Evolutionary conservation across 2,888 invertebrate genomes (phyloP), one percentile per base, ranked within the genome.

Genomic region (Norana najaformis): DNA sequence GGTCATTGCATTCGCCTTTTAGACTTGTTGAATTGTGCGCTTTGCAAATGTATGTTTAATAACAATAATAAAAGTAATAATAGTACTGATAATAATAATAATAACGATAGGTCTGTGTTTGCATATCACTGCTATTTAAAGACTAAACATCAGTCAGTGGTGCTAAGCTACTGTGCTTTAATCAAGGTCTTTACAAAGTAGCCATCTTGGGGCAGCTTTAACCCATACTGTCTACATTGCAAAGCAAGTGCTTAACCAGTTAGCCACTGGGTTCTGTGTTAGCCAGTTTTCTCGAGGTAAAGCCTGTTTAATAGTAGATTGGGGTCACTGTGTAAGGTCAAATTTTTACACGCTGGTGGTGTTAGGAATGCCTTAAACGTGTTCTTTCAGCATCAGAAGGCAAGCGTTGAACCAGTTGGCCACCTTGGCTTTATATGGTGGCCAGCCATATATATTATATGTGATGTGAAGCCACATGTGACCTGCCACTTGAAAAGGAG

Each of bases 231-330:
- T 69, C n/a, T n/a, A 69, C 16, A n/a, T 69, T 69, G 13, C n/a
- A 69, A n/a, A 16, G 30, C 69, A 8, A 69, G n/a, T n/a, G n/a
- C n/a, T n/a, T n/a, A n/a, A 8, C 13, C 30, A 69, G 53, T 53
- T 53, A 53, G 69, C n/a, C 69, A 69, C 69, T n/a, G n/a, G 69
- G 69, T 69, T 69, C 30, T 69, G 69, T 69, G 69, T 69, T 69
- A 4, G n/a, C 69, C 69, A 69, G 69, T 69, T 69, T 69, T 69
- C 30, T 69, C 5, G n/a, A 8, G 69, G 69, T 69, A 69, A 69
- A 69, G 69, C 30, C n/a, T n/a, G n/a, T n/a, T n/a, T n/a, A n/a
- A n/a, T n/a, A n/a, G n/a, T n/a, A n/a, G n/a, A n/a, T n/a, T n/a
- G n/a, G n/a, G n/a, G n/a, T n/a, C n/a, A n/a, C n/a, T n/a, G n/a